Percentiles rank a stretch among this genome's conserved stretches.
Evolutionary conservation across 1,140 invertebrate genomes (phyloP).

Genomic region (Lordiphosa stackelbergi): DNA sequence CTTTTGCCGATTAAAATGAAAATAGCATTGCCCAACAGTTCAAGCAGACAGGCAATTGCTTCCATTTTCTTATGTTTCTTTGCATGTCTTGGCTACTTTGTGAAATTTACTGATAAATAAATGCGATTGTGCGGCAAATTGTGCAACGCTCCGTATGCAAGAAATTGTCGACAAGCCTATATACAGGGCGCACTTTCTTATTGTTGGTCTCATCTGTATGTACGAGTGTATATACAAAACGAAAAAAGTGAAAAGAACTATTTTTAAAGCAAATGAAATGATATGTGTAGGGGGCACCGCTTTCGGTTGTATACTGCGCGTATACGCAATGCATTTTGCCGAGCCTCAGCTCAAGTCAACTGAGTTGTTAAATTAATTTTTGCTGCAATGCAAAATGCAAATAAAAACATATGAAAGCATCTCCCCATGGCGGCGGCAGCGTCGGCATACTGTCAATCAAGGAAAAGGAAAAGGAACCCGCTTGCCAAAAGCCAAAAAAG

Average conservation of each 20-base stretch:
- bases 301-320: slow-evolving; percentile 19
- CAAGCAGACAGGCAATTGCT: slow-evolving; percentile 48
- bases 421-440: slow-evolving; percentile 25
- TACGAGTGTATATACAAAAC: slow-evolving; percentile 1
- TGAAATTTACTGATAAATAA: slow-evolving; percentile 70
- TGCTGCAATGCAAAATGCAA: slow-evolving; percentile 51
- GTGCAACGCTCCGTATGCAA: slow-evolving; percentile 69
- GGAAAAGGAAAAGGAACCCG: slow-evolving; percentile 20
- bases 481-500: slow-evolving; percentile 56
- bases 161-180: slow-evolving; percentile 63
- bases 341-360: slow-evolving; percentile 68
- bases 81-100: slow-evolving; percentile 33
- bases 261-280: slow-evolving; percentile 29
- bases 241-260: slow-evolving; percentile 26
- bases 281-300: slow-evolving; percentile 7
- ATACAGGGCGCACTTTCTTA: slow-evolving; percentile 25
- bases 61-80: slow-evolving; percentile 37
- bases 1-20: slow-evolving; percentile 61
- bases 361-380: slow-evolving; percentile 76
- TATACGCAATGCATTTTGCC: slow-evolving; percentile 56
- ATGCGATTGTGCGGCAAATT: slow-evolving; percentile 74
- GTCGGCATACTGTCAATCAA: slow-evolving; percentile 55
- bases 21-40: slow-evolving; percentile 56
- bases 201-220: slow-evolving; percentile 18
- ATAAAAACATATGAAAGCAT: slow-evolving; percentile 32